Conservation (phyloP, 2,888 invertebrate genomes). For the Zygogramma bicolorata region DNA sequence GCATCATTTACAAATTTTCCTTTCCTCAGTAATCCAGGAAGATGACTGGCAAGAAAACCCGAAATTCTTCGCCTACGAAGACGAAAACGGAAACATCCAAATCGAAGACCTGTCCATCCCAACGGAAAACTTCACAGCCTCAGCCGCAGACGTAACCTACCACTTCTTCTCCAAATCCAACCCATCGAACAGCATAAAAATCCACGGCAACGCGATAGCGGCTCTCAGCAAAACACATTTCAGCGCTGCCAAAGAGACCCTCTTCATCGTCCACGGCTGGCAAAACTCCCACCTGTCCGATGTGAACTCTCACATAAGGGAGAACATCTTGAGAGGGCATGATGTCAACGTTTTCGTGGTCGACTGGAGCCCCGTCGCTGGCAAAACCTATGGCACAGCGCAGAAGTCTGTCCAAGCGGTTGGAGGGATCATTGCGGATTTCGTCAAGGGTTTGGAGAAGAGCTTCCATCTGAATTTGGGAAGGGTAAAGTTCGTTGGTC, state of each 20-base stretch:
- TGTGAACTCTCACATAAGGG: constrained; percentile 48
- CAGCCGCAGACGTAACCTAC: constrained; percentile 49
- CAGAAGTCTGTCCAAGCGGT: constrained; percentile 48
- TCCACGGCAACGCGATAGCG: too few relatives aligned
- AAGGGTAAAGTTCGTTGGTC: constrained; percentile 42
- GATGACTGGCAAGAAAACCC: not conserved
- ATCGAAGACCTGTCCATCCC: constrained; percentile 38
- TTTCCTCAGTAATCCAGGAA: not conserved
- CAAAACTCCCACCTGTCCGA: constrained; percentile 48
- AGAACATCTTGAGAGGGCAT: constrained; percentile 44
- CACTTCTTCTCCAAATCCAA: constrained; percentile 52
- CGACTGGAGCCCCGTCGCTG: constrained; percentile 55
- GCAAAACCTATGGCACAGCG: constrained; percentile 39
- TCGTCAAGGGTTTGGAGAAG: constrained; percentile 33
- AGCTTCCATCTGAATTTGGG: constrained; percentile 24
- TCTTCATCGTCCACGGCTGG: constrained; percentile 59
- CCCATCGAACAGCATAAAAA: constrained; percentile 29
- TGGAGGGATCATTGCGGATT: constrained; percentile 52
- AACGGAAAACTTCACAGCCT: constrained; percentile 3
- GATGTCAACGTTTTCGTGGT: constrained; percentile 60
- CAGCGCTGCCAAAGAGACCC: constrained; percentile 36
- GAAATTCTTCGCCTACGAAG: constrained; percentile 39
- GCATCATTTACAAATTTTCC: too few relatives aligned
- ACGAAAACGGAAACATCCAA: constrained; percentile 37
- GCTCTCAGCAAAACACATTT: not conserved